These are phyloP conservation scores for Polydesmus complanatus DNA, from an alignment of 2,888 invertebrate species.

Conservation along the genomic window DNA sequence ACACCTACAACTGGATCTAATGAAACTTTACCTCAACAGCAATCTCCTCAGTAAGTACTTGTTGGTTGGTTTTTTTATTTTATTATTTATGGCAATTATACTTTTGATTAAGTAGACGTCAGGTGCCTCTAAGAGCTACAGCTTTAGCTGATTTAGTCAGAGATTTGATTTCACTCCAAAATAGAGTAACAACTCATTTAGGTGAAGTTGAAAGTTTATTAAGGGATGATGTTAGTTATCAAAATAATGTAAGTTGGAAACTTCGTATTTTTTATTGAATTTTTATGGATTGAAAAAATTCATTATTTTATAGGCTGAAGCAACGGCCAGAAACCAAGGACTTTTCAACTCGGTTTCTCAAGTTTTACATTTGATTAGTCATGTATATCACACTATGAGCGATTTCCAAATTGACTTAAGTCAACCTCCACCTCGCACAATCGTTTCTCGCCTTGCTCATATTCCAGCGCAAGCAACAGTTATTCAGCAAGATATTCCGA, in stretches of 20 bases:
- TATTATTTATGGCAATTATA: not conserved
- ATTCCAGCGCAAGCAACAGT: constrained; percentile 50
- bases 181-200: constrained; percentile 50
- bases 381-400: constrained; percentile 76
- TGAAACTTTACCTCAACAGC: not conserved
- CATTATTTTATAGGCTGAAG: constrained; percentile 13
- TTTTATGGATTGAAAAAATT: not conserved
- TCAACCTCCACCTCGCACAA: constrained; percentile 50
- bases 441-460: constrained; percentile 55
- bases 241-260: constrained; percentile 31
- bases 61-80: not conserved
- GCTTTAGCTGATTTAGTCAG: constrained; percentile 44
- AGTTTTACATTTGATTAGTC: constrained; percentile 68
- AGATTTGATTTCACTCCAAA: constrained; percentile 40
- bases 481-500: constrained; percentile 49
- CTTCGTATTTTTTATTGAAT: constrained; percentile 2
- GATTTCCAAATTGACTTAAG: constrained; percentile 64
- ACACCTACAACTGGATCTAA: not conserved
- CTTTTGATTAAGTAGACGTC: constrained; percentile 4
- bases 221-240: constrained; percentile 44
- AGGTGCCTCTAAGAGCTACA: constrained; percentile 31
- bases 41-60: not conserved
- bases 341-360: constrained; percentile 60
- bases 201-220: constrained; percentile 48
- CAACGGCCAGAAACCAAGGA: constrained; percentile 40